Percentiles rank a stretch among this genome's conserved stretches.
These are phyloP conservation scores for Malthinus seriepunctatus DNA, from an alignment of 2,888 invertebrate species.

Conservation along the genomic window DNA sequence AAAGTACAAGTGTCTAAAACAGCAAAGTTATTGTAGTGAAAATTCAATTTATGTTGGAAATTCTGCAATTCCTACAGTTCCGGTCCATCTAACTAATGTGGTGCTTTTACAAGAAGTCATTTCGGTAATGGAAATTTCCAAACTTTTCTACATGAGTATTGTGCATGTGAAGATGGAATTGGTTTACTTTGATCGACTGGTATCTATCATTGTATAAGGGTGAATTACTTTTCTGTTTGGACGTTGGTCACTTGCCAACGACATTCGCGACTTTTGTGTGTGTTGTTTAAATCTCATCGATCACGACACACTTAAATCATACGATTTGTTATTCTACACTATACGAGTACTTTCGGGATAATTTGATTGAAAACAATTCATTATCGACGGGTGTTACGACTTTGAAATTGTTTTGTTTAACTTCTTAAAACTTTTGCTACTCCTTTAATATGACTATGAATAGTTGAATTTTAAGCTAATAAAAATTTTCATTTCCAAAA, in stretches of 20 bases:
- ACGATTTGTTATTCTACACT: conserved; percentile 15
- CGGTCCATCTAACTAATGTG: conserved; percentile 52
- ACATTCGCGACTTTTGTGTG: conserved; percentile 46
- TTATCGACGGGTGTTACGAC: too few species aligned
- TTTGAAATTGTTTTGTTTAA: too few species aligned
- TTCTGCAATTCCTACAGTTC: conserved; percentile 51
- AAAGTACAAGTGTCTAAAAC: conserved; percentile 47
- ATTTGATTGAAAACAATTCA: neutral
- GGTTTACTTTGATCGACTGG: conserved; percentile 33
- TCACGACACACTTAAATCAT: conserved; percentile 32
- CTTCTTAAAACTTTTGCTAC: too few species aligned
- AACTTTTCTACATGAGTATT: neutral
- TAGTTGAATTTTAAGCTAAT: too few species aligned
- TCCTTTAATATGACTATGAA: too few species aligned
- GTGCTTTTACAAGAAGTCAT: conserved; percentile 35
- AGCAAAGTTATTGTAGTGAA: conserved; percentile 50
- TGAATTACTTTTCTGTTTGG: conserved; percentile 49
- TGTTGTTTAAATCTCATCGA: conserved; percentile 43
- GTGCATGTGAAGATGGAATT: conserved; percentile 14
- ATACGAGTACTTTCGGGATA: neutral
- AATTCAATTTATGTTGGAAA: conserved; percentile 54
- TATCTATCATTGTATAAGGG: conserved; percentile 48
- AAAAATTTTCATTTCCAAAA: too few species aligned
- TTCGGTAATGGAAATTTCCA: conserved; percentile 29
- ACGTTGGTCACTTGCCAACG: conserved; percentile 54